phyloP scores from a whole-genome alignment of 2,113 vertebrate species.

The Arvicanthis niloticus region DNA sequence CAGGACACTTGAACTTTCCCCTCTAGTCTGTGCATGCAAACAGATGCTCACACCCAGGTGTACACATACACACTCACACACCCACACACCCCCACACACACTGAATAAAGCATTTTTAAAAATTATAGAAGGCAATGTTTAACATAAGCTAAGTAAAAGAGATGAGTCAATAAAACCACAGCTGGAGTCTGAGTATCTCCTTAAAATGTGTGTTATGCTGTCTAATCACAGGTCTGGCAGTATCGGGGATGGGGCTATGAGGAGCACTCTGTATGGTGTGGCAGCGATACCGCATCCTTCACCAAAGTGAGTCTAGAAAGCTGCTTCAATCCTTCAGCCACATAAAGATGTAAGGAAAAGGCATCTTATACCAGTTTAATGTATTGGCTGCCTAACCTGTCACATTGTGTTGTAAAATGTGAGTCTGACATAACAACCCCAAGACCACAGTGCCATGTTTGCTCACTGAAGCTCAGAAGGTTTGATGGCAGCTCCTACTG shows the following conservation, averaged over 20 bases:
- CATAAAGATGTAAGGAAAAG: background rate
- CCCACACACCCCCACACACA: no score
- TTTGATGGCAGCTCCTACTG: no score
- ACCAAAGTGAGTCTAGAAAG: background rate
- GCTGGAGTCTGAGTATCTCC: background rate
- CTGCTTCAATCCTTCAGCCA: background rate
- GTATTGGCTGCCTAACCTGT: background rate
- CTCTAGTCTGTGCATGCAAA: no score
- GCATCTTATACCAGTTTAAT: background rate
- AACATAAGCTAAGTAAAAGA: background rate
- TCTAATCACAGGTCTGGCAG: no score
- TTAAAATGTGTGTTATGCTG: no score
- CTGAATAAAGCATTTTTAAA: no score
- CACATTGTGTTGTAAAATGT: background rate
- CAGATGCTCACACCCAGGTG: no score
- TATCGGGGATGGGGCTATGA: no score
- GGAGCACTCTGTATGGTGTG: no score
- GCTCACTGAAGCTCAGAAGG: background rate
- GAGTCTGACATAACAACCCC: background rate
- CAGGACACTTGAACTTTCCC: no score
- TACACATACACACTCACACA: no score
- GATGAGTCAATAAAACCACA: background rate
- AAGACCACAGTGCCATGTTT: background rate
- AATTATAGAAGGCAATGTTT: no score
- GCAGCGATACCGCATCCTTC: background rate